These are phyloP conservation scores for Idaea straminata DNA, from an alignment of 2,888 invertebrate species.

Conservation along the genomic window DNA sequence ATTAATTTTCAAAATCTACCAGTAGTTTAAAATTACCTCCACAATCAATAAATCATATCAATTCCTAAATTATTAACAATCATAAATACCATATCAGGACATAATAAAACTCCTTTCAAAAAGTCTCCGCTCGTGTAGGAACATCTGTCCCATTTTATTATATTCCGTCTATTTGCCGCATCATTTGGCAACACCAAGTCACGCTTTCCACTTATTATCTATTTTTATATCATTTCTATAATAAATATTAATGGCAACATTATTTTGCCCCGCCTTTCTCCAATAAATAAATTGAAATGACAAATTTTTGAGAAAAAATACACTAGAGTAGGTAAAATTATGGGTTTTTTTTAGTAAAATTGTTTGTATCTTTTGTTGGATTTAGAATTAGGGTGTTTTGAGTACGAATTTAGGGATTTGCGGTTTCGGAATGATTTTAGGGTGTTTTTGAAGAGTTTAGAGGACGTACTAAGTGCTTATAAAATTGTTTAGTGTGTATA, in stretches of 20 bases:
- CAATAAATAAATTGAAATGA: conserved; percentile 45
- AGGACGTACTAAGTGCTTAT: neutral
- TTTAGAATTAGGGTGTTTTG: conserved; percentile 10
- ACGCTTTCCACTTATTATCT: conserved; percentile 73
- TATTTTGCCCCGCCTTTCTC: conserved; percentile 59
- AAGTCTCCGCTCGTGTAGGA: conserved; percentile 47
- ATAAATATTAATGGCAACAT: conserved; percentile 74
- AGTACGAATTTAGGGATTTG: conserved; percentile 36
- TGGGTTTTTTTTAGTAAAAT: conserved; percentile 54
- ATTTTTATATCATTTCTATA: conserved; percentile 70
- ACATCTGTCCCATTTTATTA: conserved; percentile 53
- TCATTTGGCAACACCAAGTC: conserved; percentile 61
- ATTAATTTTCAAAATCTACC: too few relatives aligned
- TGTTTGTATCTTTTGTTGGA: conserved; percentile 17
- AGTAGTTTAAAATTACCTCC: neutral
- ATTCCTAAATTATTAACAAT: conserved; percentile 29
- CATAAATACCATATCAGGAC: conserved; percentile 24
- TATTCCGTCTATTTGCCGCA: conserved; percentile 49
- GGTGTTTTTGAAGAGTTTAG: neutral
- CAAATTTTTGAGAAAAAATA: conserved; percentile 23
- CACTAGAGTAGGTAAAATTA: conserved; percentile 8
- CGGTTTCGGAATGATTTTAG: neutral
- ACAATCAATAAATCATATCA: conserved; percentile 24
- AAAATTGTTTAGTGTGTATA: neutral
- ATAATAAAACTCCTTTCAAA: conserved; percentile 31